Evolutionary conservation across 2,113 vertebrate species (phyloP), one percentile per base, ranked within the genome.

Genomic region (Sphyrna mokarran): DNA sequence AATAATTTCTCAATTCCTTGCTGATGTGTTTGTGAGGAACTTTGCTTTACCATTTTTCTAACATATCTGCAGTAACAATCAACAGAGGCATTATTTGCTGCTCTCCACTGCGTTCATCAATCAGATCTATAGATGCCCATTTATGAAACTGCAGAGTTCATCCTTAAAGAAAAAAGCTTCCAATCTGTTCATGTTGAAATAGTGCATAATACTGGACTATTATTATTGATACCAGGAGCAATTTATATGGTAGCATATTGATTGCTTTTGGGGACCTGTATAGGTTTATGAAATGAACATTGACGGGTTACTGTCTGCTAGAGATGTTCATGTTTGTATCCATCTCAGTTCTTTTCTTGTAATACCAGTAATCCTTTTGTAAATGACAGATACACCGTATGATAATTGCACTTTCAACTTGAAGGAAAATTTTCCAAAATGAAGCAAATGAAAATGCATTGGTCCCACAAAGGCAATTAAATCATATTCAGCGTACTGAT

Each of bases 141-240:
- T 16, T 76, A 76, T 43, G 26, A 33, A 48, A 70, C 40, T 16
- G 23, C 69, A 72, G 69, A 76, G 26, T 48, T 29, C 69, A 72
- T 72, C 69, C 70, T 95, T 72, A 95, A 72, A 72, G 22, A 72
- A 95, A 20, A 20, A 20, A 29, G 20, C 23, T 72, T 95, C 26
- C 68, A 95, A 72, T 43, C 94, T 72, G 29, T 76, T 72, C 48
- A 95, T 95, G 94, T 72, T 95, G 40, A 95, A 37, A 26, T 95
- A 23, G 16, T 94, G 37, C 40, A 18, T 43, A 2, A 18, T 66
- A 66, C 1, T 66, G 66, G 66, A 72, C 20, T 69, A 94, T 48
- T 20, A 94, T 37, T 70, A 23, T 48, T 11, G 9, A 58, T 29
- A 23, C 43, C 5, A 16, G 40, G 93, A 48, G 68, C 20, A 83